These are phyloP conservation scores for Callorhinus ursinus DNA, from an alignment of 2,113 vertebrate genomes.

Conservation along the genomic window DNA sequence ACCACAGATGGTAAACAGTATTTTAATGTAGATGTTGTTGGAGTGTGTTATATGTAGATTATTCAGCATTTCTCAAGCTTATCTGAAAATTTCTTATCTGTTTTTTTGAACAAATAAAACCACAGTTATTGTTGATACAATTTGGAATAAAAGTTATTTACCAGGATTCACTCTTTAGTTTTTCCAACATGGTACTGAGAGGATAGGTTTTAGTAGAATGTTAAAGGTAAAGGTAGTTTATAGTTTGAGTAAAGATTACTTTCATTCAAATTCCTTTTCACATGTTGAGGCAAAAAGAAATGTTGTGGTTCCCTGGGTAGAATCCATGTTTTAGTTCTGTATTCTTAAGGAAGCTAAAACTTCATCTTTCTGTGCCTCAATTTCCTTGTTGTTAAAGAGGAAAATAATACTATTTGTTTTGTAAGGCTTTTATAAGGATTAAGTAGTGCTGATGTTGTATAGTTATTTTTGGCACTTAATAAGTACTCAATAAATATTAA, in stretches of 20 bases:
- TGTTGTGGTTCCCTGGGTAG: background rate
- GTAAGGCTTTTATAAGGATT: background rate
- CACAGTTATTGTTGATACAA: background rate
- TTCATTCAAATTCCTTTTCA: background rate
- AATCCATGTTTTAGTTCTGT: background rate
- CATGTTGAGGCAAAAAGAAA: background rate
- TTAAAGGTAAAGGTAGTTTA: conserved; percentile 10
- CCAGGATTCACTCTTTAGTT: background rate
- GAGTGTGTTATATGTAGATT: background rate
- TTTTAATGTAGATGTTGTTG: background rate
- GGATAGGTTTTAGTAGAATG: background rate
- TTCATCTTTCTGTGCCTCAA: background rate
- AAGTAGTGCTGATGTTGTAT: background rate
- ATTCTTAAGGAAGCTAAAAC: background rate
- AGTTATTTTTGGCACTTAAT: background rate
- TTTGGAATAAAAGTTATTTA: conserved; percentile 27
- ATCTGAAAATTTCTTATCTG: background rate
- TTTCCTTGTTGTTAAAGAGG: background rate
- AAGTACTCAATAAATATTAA: background rate
- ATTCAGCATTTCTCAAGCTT: conserved; percentile 24
- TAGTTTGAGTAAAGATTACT: conserved; percentile 41
- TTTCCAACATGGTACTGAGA: background rate
- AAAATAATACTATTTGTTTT: background rate
- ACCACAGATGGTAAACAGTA: background rate
- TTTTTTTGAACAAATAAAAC: conserved; percentile 9